phyloP scores from a whole-genome alignment of 2,797 vertebrate species.

The Nyctalus aviator region DNA sequence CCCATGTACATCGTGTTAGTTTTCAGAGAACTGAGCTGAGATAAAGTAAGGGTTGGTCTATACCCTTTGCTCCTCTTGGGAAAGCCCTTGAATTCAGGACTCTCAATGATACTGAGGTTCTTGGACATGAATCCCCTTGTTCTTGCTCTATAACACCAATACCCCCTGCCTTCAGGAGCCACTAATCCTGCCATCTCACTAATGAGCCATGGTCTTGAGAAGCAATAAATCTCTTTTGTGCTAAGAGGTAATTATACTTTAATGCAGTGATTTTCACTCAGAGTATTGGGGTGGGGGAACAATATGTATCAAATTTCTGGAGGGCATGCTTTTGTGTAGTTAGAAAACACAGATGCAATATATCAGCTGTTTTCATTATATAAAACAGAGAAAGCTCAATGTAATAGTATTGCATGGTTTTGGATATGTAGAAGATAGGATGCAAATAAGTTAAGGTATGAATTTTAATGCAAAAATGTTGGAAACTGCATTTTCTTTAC shows the following conservation, averaged over 20 bases:
- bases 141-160: background rate
- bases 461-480: background rate
- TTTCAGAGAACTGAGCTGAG: conserved; percentile 1
- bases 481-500: background rate
- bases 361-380: conserved; percentile 9
- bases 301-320: conserved; percentile 7
- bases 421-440: background rate
- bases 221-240: conserved; percentile 13
- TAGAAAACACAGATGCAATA: background rate
- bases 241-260: conserved; percentile 26
- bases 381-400: background rate
- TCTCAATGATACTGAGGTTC: background rate
- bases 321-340: background rate
- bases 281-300: background rate
- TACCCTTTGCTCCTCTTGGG: background rate
- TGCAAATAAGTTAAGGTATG: background rate
- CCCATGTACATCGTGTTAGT: background rate
- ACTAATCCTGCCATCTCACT: background rate
- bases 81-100: background rate
- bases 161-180: background rate
- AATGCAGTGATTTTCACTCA: conserved; percentile 13
- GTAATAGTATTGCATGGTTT: background rate
- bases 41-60: background rate
- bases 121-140: background rate
- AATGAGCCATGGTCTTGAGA: background rate